Conservation (phyloP, 2,113 vertebrate genomes). For the Labeo catla region DNA sequence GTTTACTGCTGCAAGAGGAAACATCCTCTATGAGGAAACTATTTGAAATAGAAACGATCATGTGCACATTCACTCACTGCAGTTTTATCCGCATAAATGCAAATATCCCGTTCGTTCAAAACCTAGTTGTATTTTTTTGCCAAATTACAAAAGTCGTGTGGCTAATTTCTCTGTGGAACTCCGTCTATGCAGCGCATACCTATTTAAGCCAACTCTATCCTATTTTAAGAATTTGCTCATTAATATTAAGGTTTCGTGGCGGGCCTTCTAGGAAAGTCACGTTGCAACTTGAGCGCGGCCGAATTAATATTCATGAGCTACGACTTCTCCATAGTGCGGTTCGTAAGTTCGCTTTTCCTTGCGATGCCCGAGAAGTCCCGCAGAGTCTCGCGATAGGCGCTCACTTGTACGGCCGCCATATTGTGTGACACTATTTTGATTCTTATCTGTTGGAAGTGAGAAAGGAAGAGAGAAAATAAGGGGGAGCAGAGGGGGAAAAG, state of each 20-base stretch:
- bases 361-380: not conserved
- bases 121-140: too few species aligned
- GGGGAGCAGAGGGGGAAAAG: conserved; percentile 64
- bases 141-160: too few species aligned
- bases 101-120: too few species aligned
- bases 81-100: too few species aligned
- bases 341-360: not conserved
- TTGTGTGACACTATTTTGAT: conserved; percentile 93
- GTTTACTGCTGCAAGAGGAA: too few species aligned
- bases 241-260: not conserved
- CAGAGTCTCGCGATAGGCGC: conserved; percentile 82
- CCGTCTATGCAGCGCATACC: too few species aligned
- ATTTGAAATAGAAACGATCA: too few species aligned
- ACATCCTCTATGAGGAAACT: too few species aligned
- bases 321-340: not conserved
- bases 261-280: not conserved
- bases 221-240: not conserved
- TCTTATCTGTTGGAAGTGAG: conserved; percentile 80
- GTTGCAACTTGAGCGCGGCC: not conserved
- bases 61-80: too few species aligned
- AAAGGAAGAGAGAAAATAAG: conserved; percentile 71
- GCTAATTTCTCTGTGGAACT: too few species aligned
- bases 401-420: conserved; percentile 83
- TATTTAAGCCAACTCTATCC: not conserved
- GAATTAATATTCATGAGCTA: not conserved